Percentiles rank a stretch among this genome's conserved stretches.
These are phyloP conservation scores for Parochlus steinenii DNA, from an alignment of 2,888 invertebrate genomes.

Conservation along the genomic window DNA sequence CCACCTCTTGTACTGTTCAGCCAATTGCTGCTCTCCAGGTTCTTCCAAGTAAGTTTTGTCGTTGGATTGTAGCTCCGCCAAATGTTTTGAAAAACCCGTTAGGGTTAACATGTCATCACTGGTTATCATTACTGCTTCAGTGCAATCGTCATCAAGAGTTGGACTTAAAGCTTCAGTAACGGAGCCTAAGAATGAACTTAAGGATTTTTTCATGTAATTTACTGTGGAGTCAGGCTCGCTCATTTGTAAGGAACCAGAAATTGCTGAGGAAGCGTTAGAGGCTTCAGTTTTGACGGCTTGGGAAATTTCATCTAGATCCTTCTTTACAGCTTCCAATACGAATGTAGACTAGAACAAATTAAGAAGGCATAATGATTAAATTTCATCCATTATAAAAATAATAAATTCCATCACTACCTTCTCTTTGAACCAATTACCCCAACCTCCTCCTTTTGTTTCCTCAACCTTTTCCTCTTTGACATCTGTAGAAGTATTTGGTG, in stretches of 20 bases:
- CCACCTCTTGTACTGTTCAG: constrained; percentile 41
- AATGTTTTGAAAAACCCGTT: constrained; percentile 42
- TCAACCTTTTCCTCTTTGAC: too few species aligned
- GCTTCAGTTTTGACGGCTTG: constrained; percentile 55
- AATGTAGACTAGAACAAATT: constrained; percentile 43
- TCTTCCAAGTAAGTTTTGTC: constrained; percentile 57
- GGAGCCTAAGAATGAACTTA: constrained; percentile 53
- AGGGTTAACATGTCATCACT: constrained; percentile 50
- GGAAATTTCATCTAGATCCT: constrained; percentile 58
- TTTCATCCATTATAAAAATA: too few species aligned
- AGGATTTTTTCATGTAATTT: constrained; percentile 38
- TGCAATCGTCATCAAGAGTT: constrained; percentile 48
- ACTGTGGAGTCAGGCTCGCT: too few species aligned
- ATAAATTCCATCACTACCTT: too few species aligned
- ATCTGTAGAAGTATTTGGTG: too few species aligned
- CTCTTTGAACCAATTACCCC: too few species aligned
- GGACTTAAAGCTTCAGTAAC: constrained; percentile 53
- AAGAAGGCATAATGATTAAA: too few species aligned
- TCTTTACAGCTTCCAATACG: constrained; percentile 59
- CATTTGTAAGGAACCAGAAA: constrained; percentile 54
- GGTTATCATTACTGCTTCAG: constrained; percentile 47
- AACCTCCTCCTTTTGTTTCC: too few species aligned
- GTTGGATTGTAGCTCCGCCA: constrained; percentile 53
- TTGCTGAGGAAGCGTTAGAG: constrained; percentile 44
- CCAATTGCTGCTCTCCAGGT: constrained; percentile 35